Evolutionary conservation across 2,113 vertebrate genomes (phyloP).

Genomic region (Stegostoma tigrinum): DNA sequence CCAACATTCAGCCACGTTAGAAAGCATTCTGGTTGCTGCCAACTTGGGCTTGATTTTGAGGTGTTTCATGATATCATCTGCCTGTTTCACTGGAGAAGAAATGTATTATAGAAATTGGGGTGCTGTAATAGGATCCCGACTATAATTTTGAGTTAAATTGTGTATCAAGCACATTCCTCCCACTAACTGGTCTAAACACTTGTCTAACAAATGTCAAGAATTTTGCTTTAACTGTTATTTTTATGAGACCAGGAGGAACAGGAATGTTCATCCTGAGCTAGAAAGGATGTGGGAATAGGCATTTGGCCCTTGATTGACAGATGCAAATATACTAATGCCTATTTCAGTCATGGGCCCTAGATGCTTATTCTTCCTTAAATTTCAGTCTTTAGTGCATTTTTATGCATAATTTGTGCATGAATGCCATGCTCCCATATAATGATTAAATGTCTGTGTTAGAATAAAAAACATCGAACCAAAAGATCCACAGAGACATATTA

Average conservation of each 20-base stretch:
- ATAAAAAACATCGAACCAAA: neutral
- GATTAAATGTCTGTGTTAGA: neutral
- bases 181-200: neutral
- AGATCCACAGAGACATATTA: neutral
- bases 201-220: neutral
- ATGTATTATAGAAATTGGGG: neutral
- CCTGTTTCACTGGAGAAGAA: neutral
- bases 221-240: neutral
- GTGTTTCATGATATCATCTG: neutral
- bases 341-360: neutral
- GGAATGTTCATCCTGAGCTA: neutral
- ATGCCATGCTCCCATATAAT: neutral
- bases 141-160: neutral
- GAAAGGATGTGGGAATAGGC: neutral
- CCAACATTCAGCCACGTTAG: neutral
- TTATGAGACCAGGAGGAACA: neutral
- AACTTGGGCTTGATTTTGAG: neutral
- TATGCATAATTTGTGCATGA: neutral
- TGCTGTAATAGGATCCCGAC: neutral
- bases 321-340: neutral
- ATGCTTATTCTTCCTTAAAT: neutral
- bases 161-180: neutral
- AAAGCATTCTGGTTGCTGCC: neutral
- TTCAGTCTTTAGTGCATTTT: neutral
- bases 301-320: neutral